Base-by-base conservation (phyloP, 2,113 vertebrate species). In the Myrmecophaga tridactyla region DNA sequence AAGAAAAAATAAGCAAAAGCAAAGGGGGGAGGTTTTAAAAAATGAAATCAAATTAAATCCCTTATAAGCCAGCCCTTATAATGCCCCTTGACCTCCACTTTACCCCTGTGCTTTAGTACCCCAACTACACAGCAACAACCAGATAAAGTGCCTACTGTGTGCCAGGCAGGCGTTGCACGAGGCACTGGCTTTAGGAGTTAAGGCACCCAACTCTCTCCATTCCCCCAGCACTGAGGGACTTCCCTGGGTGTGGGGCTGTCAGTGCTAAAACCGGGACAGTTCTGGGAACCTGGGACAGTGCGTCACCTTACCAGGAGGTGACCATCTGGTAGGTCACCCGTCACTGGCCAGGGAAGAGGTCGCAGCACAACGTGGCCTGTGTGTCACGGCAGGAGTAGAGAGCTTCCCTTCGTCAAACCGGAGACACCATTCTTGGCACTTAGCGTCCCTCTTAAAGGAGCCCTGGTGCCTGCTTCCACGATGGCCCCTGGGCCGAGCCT, bases 381-480 rank as follows among this genome's bases (percentile, higher is more conserved):
- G 62, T 25, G 34, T 0, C 41, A 62, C 0, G 5, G 23, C 60
- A n/a, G 56, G 36, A 78, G 9, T 39, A 39, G 7, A 58, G 27
- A 18, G 29, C 12, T 20, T 31, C 82, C 31, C 56, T 65, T 10
- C 14, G 3, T 1, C 23, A 34, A 51, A 12, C 69, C 12, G 6
- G 82, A 62, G 25, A 21, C 25, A 15, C 12, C 15, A 21, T 2
- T 20, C 41, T 23, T 48, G 81, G 39, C 81, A 3, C 41, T 76
- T 1, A 21, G 48, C 46, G 56, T 14, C 36, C 56, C 83, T 46
- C 76, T 7, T n/a, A 72, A 36, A 20, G 56, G 34, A 20, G 29
- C 18, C 43, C 0, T 0, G 8, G 51, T 1, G 8, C 27, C 92
- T 39, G 34, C n/a, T 27, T 53, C 51, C 31, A 1, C 1, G 18